phyloP scores from a whole-genome alignment of 1,140 invertebrate genomes.

The Lepidotrigona ventralis region DNA sequence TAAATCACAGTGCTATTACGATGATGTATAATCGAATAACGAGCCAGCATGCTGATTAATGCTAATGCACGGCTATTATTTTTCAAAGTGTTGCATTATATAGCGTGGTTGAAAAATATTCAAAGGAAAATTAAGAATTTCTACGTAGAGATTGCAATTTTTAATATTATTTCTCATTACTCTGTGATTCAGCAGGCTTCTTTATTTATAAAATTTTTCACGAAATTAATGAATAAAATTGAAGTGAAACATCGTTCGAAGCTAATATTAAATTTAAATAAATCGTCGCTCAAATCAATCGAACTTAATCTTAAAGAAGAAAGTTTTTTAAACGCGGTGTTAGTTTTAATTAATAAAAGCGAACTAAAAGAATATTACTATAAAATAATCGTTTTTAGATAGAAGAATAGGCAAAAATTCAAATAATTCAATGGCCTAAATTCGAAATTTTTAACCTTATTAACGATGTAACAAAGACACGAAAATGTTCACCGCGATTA shows the following conservation, averaged over 20 bases:
- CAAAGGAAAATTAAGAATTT: background rate
- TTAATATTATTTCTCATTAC: too few relatives aligned
- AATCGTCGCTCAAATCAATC: background rate
- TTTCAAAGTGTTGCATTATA: background rate
- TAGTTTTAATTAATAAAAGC: background rate
- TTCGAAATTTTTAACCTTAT: background rate
- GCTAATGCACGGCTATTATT: constrained; percentile 26
- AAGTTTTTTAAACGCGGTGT: background rate
- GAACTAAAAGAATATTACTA: background rate
- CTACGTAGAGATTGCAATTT: too few relatives aligned
- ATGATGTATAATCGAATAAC: constrained; percentile 15
- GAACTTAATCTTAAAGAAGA: background rate
- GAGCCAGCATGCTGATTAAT: constrained; percentile 19
- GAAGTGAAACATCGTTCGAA: too few relatives aligned
- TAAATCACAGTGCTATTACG: constrained; percentile 20
- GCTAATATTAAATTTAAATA: too few relatives aligned
- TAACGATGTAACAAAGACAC: background rate
- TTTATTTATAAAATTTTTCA: too few relatives aligned
- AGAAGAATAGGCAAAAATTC: background rate
- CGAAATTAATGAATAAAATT: too few relatives aligned
- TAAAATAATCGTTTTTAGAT: background rate
- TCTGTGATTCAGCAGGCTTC: too few relatives aligned
- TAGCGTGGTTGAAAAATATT: background rate
- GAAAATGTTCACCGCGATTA: background rate
- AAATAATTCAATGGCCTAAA: too few relatives aligned